Evolutionary conservation across 2,113 vertebrate species (phyloP).

Genomic region (Lepidothrix coronata): DNA sequence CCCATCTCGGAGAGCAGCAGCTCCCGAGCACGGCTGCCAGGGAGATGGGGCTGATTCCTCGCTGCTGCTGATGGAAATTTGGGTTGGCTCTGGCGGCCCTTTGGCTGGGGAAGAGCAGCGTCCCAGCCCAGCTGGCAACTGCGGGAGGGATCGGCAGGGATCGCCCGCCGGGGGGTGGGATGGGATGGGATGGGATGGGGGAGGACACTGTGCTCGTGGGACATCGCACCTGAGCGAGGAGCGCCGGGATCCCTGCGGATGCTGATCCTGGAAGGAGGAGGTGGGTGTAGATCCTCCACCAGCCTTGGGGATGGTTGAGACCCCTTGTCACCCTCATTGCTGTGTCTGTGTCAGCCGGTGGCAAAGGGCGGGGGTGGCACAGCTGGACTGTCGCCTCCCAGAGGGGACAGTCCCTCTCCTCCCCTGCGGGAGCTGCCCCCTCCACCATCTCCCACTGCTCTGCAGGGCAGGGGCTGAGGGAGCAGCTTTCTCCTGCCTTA

Average conservation of each 20-base stretch:
- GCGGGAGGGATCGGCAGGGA: neutral
- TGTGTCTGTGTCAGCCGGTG: neutral
- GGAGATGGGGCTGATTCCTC: slow-evolving; percentile 39
- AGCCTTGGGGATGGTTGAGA: neutral
- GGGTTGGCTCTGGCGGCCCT: slow-evolving; percentile 40
- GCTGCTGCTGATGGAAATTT: slow-evolving; percentile 52
- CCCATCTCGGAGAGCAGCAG: slow-evolving; percentile 56
- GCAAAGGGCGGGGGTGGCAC: neutral
- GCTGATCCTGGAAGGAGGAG: neutral
- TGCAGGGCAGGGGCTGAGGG: neutral
- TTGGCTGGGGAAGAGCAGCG: slow-evolving; percentile 41
- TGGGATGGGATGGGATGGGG: neutral
- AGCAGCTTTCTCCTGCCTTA: neutral
- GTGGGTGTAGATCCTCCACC: neutral
- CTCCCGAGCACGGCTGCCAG: slow-evolving; percentile 61
- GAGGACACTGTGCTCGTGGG: neutral
- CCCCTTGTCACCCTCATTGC: too few species aligned
- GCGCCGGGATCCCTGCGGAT: accelerated
- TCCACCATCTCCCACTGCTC: too few species aligned
- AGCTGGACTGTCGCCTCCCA: neutral
- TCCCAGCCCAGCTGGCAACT: neutral
- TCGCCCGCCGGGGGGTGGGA: neutral
- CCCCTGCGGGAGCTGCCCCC: neutral
- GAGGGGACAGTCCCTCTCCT: neutral
- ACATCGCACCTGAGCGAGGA: neutral